phyloP scores from a whole-genome alignment of 2,888 invertebrate species.

The Diaperis boleti region DNA sequence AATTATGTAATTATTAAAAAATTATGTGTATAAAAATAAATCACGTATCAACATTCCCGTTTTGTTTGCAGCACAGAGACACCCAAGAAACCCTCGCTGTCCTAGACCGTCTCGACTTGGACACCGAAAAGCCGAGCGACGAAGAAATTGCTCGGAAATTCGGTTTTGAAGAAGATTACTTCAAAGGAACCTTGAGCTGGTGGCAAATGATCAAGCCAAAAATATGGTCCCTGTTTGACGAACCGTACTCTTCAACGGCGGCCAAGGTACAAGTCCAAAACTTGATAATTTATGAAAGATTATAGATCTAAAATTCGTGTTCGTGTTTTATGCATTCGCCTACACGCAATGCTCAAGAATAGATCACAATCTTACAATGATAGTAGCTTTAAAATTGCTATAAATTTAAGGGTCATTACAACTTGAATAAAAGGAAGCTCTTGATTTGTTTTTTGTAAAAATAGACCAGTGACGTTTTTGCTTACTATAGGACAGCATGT shows the following conservation, averaged over 20 bases:
- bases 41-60: no score
- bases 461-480: no score
- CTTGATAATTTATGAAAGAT: constrained; percentile 11
- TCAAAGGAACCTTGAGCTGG: constrained; percentile 90
- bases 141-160: constrained; percentile 98
- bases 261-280: constrained; percentile 83
- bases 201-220: constrained; percentile 98
- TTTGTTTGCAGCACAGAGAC: constrained; percentile 84
- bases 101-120: constrained; percentile 95
- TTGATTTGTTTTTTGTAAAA: no score
- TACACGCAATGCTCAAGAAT: background rate
- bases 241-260: constrained; percentile 97
- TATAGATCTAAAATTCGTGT: constrained; percentile 11
- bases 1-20: background rate
- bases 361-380: no score
- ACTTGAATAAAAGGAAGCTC: no score
- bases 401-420: no score
- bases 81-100: constrained; percentile 99
- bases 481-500: no score
- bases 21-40: no score
- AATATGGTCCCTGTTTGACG: constrained; percentile 99
- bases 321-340: constrained; percentile 3
- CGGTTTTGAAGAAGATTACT: constrained; percentile 95
- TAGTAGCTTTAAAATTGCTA: no score
- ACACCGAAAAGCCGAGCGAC: constrained; percentile 97